Base-by-base conservation (phyloP, 2,113 vertebrate species). In the Orientallactaga bullata region DNA sequence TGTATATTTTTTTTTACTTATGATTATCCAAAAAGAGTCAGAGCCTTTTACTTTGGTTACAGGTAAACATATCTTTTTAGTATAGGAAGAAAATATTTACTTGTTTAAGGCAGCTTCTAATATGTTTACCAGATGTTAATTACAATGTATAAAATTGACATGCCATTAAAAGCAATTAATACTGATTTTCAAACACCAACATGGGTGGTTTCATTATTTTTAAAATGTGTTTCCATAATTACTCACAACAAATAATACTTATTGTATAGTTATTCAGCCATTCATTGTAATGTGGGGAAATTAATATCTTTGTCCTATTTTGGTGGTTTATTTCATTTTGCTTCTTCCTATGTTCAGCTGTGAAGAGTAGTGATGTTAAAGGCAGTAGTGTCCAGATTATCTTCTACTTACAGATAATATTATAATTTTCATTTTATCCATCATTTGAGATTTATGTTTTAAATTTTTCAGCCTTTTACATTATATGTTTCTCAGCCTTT, bases 171-270 rank as follows among this genome's bases (percentile, higher is more conserved):
- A 93, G 77, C 9, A 91, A 90, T 32, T 42, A 8, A 2, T 16
- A 30, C 69, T 71, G 55, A 68, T 42, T n/a, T 93, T 88, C 23
- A 35, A 66, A 87, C 28, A 88, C 24, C 9, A 83, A 76, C 26
- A 76, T 87, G 68, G 10, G 78, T 80, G 28, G 68, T 60, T 89
- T 83, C 63, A 18, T 74, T 76, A 87, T 91, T 92, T 79, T 76
- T 39, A 83, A 60, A 87, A 72, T 39, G 39, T 95, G 32, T 80
- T 28, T 88, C 60, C 47, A 68, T 66, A 92, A 83, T 95, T 69
- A 91, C 69, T 84, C 10, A 51, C 2, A 88, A 28, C 24, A 95
- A 88, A 60, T 60, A 5, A 51, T n/a, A 35, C 1, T 73, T 39
- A 92, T 37, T 68, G 78, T 90, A 17, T 15, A 74, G 37, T 76